Evolutionary conservation across 2,113 vertebrate species (phyloP), one percentile per base, ranked within the genome.

Genomic region (Nansenia antarctica): DNA sequence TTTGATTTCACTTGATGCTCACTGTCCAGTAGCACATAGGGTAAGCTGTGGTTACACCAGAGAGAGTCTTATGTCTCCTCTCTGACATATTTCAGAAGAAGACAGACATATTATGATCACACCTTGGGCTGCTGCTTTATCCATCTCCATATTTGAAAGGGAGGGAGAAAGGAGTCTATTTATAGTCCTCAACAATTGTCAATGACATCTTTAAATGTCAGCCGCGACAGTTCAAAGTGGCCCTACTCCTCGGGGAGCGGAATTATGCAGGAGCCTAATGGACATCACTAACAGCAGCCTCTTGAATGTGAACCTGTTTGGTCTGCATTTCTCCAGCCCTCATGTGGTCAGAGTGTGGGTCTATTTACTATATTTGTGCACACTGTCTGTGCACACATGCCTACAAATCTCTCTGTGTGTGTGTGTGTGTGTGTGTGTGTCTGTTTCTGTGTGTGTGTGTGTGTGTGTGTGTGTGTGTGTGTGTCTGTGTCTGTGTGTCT

Each of bases 201-300:
- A n/a, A n/a, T n/a, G n/a, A n/a, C n/a, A n/a, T n/a, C 60, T 60
- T 67, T 73, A 59, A 31, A 59, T 72, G n/a, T 20, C 55, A 54
- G 60, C 70, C 66, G 55, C 22, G 7, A 42, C 57, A 31, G 34
- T 45, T 70, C 53, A 67, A 69, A 31, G 29, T 35, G 11, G 18
- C 42, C 18, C 54, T 66, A 14, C 34, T 62, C 54, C 53, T 52
- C n/a, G 4, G 55, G 35, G 59, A 61, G 20, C 62, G 29, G 8
- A 60, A 20, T 35, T 39, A 27, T 37, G 34, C 37, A 60, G 30
- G n/a, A 32, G 29, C 26, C 37, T 39, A 2, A 57, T 20, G 18
- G 1, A 12, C 60, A 20, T 24, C 60, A 11, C 35, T 22, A 45
- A 37, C 32, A 34, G 34, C 61, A 6, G 22, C 20, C 11, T 42